Percentiles rank a stretch among this genome's conserved stretches.
phyloP scores from a whole-genome alignment of 2,888 invertebrate genomes.

The Platypus cylindrus region DNA sequence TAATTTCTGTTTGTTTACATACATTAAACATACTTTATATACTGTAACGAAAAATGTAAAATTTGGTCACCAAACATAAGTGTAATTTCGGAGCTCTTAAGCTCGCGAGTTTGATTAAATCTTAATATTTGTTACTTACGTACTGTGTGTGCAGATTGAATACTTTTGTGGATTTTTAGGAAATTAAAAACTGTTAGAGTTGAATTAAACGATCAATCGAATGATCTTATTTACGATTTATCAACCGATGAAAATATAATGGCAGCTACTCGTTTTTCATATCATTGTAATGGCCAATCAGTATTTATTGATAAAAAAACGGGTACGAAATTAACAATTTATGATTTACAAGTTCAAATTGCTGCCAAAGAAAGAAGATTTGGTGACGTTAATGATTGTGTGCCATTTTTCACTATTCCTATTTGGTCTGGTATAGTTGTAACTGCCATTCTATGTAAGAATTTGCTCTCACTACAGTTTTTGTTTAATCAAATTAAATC shows the following conservation, averaged over 20 bases:
- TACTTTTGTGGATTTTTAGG: conserved; percentile 4
- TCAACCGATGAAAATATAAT: conserved; percentile 23
- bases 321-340: conserved; percentile 26
- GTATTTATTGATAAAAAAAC: conserved; percentile 27
- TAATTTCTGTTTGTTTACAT: too few species aligned
- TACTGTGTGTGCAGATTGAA: too few species aligned
- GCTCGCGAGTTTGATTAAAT: too few species aligned
- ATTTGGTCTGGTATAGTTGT: conserved; percentile 64
- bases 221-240: conserved; percentile 19
- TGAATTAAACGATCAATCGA: conserved; percentile 3
- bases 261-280: conserved; percentile 36
- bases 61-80: too few species aligned
- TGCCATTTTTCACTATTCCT: conserved; percentile 59
- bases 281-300: conserved; percentile 31
- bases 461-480: too few species aligned
- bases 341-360: conserved; percentile 33
- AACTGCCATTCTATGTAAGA: conserved; percentile 39
- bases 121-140: too few species aligned
- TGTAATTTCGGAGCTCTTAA: too few species aligned
- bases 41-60: too few species aligned
- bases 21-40: too few species aligned
- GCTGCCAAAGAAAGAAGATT: conserved; percentile 35
- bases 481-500: too few species aligned
- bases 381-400: conserved; percentile 52
- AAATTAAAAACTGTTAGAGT: conserved; percentile 10